These are phyloP conservation scores for Physocephala rufipes DNA, from an alignment of 2,888 invertebrate species.

Conservation along the genomic window DNA sequence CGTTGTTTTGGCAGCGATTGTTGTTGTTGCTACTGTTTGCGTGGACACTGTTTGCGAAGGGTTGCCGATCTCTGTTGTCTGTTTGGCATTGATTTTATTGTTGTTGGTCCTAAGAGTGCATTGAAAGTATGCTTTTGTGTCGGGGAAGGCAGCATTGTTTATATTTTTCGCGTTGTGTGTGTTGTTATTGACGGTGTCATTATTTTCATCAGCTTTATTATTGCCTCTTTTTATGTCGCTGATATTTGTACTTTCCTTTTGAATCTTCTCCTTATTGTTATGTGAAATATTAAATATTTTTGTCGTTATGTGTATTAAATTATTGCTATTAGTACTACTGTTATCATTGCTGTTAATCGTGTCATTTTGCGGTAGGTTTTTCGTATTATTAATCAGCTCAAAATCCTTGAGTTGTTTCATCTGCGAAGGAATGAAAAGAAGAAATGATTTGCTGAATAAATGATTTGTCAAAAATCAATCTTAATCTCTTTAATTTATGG, in stretches of 20 bases:
- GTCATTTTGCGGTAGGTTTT: constrained; percentile 55
- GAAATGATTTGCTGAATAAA: background rate
- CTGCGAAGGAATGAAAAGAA: constrained; percentile 57
- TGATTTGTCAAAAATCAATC: background rate
- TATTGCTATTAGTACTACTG: constrained; percentile 38
- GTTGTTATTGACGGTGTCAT: constrained; percentile 39
- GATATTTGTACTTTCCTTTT: constrained; percentile 17
- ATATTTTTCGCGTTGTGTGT: constrained; percentile 46
- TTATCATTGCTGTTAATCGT: constrained; percentile 37
- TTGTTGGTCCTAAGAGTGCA: constrained; percentile 45
- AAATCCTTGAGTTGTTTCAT: constrained; percentile 70
- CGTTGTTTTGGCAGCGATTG: constrained; percentile 23
- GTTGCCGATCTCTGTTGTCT: constrained; percentile 52
- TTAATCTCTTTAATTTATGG: background rate
- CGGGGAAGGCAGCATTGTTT: constrained; percentile 31
- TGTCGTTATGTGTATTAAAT: constrained; percentile 23
- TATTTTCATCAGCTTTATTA: constrained; percentile 34
- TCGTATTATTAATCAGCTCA: constrained; percentile 65
- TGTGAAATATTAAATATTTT: constrained; percentile 35
- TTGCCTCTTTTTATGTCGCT: constrained; percentile 29
- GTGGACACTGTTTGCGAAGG: too few species aligned
- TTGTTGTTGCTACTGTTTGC: constrained; percentile 33
- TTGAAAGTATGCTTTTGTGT: constrained; percentile 6
- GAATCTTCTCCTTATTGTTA: constrained; percentile 31
- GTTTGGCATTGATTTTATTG: constrained; percentile 46